Evolutionary conservation across 2,797 vertebrate genomes (phyloP), one percentile per base, ranked within the genome.

Genomic region (Knipowitschia caucasica): DNA sequence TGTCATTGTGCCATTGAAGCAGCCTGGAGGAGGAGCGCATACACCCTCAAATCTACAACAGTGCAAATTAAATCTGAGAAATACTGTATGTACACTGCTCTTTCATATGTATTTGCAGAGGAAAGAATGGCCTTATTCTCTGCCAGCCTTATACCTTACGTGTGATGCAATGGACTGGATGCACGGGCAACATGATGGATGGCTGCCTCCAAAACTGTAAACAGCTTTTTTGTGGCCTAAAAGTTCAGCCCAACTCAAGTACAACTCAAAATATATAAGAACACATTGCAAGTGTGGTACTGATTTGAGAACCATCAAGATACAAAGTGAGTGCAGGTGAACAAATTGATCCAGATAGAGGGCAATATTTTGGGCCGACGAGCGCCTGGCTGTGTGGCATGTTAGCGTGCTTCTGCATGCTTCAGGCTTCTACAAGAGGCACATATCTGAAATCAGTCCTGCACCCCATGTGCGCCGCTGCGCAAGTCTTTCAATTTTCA

Each of bases 131-230:
- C 52, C 55, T 45, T 65, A 62, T 66, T 66, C 36, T 36, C n/a
- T 47, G 58, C 50, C 81, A 81, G 81, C 73, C 79, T 85, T 86
- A n/a, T 82, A 63, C 59, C 62, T 65, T 53, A 49, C 36, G 69
- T 67, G 31, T 57, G 69, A 70, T 64, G 71, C 49, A 52, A 59
- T 27, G 25, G 56, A 71, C 62, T 71, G 59, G 59, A 40, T 62
- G 40, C 26, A 23, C 67, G 49, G 40, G 75, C 70, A 64, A 77
- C 64, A 75, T 82, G 70, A 84, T 82, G 42, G 78, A 81, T 75
- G 53, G 56, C 2, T 27, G 47, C 34, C 20, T 60, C 50, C 52
- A 61, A 64, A 59, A 36, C 52, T 57, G 17, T 31, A 73, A 67
- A 53, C 40, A 7, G 62, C 31, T 77, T 67, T 73, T 65, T 72